phyloP scores from a whole-genome alignment of 2,797 vertebrate genomes.

The Agapornis canus region DNA sequence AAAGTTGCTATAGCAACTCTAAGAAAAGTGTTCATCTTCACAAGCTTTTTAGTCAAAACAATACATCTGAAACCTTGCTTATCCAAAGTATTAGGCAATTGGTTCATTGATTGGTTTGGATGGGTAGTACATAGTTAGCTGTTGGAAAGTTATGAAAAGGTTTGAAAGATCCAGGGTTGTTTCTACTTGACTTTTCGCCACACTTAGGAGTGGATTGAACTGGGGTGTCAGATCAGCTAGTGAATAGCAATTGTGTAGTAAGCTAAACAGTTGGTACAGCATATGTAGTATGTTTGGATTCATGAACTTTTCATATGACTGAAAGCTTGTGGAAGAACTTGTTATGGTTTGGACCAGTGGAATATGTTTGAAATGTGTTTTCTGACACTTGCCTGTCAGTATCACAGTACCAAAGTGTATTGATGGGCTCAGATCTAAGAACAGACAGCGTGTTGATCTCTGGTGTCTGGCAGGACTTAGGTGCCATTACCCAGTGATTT shows the following conservation, averaged over 20 bases:
- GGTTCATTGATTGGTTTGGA: background rate
- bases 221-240: background rate
- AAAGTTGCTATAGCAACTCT: constrained; percentile 46
- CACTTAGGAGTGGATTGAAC: background rate
- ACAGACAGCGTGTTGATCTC: fast-evolving
- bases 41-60: background rate
- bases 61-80: background rate
- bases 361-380: background rate
- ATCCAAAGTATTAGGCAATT: background rate
- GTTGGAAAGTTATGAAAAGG: background rate
- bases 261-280: background rate
- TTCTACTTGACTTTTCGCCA: background rate
- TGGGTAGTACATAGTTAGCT: background rate
- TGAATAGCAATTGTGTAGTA: background rate
- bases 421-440: background rate
- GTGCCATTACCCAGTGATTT: background rate
- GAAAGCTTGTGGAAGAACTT: background rate
- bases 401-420: background rate
- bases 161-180: background rate
- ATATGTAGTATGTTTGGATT: background rate
- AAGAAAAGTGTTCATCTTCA: background rate
- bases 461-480: background rate
- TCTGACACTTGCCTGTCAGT: background rate
- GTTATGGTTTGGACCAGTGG: background rate
- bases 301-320: background rate